A percentile compares a stretch with the other conserved stretches of the same genome.
Conservation (phyloP, 2,888 invertebrate species). For the Drosophila cognata region DNA sequence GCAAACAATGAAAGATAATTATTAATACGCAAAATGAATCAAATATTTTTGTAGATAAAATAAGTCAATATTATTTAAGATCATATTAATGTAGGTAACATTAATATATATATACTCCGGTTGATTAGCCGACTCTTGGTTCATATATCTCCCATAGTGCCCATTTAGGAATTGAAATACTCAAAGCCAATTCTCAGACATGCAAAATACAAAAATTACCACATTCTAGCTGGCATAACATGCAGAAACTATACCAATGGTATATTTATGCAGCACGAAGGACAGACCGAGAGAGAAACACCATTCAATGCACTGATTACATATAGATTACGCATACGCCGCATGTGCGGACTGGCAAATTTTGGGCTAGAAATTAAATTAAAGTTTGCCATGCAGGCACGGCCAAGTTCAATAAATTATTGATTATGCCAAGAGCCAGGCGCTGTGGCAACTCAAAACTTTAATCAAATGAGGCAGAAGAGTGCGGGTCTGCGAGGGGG, state of each 20-base stretch:
- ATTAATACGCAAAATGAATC: neutral
- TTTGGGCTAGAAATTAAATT: conserved; percentile 47
- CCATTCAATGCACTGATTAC: conserved; percentile 69
- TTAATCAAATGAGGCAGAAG: conserved; percentile 48
- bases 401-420: conserved; percentile 65
- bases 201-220: conserved; percentile 37
- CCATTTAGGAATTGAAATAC: conserved; percentile 49
- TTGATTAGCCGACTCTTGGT: neutral
- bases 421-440: conserved; percentile 39
- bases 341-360: conserved; percentile 13
- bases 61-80: neutral
- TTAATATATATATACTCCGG: neutral
- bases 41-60: neutral
- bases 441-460: conserved; percentile 41
- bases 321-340: conserved; percentile 53
- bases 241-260: conserved; percentile 43
- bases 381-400: conserved; percentile 31
- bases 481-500: neutral
- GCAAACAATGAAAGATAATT: neutral
- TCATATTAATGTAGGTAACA: neutral
- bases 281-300: conserved; percentile 9
- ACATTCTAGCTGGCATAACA: conserved; percentile 5
- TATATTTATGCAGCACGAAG: conserved; percentile 55
- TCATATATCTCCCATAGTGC: conserved; percentile 28
- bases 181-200: conserved; percentile 60